These are phyloP conservation scores for Carcharodon carcharias DNA, from an alignment of 2,797 vertebrate genomes.

Conservation along the genomic window DNA sequence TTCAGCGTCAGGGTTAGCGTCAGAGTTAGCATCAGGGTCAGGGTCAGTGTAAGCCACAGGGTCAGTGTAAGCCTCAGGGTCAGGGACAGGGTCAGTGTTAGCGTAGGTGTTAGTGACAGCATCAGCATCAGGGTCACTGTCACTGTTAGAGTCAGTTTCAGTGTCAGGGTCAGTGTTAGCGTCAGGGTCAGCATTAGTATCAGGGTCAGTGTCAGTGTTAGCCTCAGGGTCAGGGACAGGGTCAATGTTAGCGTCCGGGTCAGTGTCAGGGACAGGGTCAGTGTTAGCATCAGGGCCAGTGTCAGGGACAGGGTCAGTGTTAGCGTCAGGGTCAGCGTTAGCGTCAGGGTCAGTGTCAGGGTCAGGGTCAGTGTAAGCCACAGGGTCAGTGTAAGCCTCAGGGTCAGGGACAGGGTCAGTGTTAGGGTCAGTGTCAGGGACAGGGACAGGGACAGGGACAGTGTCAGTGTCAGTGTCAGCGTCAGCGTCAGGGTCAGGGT, in stretches of 20 bases:
- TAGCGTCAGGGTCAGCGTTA: too few species aligned
- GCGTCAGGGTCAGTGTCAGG: too few species aligned
- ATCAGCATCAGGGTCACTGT: slow-evolving; percentile 9
- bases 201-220: not conserved
- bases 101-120: not conserved
- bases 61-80: not conserved
- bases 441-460: slow-evolving; percentile 14
- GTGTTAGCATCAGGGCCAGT: too few species aligned
- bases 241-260: too few species aligned
- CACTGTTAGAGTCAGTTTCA: not conserved
- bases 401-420: not conserved
- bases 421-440: not conserved
- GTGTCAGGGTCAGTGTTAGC: not conserved
- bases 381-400: not conserved
- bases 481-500: too few species aligned
- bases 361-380: too few species aligned
- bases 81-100: too few species aligned
- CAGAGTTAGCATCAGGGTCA: too few species aligned
- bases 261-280: not conserved
- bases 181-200: too few species aligned
- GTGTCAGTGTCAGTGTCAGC: not conserved
- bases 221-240: not conserved
- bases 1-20: not conserved
- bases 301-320: too few species aligned
- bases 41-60: too few species aligned